These are phyloP conservation scores for Paradoxurus hermaphroditus DNA, from an alignment of 2,113 vertebrate species.

Conservation along the genomic window DNA sequence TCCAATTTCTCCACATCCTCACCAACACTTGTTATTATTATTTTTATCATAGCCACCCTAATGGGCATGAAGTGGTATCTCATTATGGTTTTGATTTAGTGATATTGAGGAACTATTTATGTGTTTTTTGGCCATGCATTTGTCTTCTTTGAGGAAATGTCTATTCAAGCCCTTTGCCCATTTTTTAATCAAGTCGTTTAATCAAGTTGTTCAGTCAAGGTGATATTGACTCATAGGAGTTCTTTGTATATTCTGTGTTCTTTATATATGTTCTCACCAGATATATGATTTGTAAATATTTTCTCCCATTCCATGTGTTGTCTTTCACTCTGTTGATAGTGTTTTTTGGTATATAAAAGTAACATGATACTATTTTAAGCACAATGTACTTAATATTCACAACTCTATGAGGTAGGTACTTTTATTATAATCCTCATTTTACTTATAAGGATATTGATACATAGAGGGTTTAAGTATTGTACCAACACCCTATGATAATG, in stretches of 20 bases:
- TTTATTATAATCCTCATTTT: neutral
- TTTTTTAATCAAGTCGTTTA: neutral
- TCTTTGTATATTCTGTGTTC: neutral
- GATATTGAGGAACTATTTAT: neutral
- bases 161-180: neutral
- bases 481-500: neutral
- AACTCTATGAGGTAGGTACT: neutral
- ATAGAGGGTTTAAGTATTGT: neutral
- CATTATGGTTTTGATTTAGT: neutral
- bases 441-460: neutral
- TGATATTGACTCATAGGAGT: neutral
- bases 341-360: neutral
- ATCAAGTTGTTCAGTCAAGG: neutral
- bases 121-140: neutral
- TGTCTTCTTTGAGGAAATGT: neutral
- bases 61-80: neutral
- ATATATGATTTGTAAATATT: neutral
- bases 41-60: neutral
- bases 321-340: neutral
- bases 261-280: neutral
- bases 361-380: neutral
- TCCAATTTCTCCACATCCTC: neutral
- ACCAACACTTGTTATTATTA: neutral
- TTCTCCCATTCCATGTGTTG: neutral
- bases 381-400: neutral